These are phyloP conservation scores for Eulithis testata DNA, from an alignment of 2,888 invertebrate genomes.

Conservation along the genomic window DNA sequence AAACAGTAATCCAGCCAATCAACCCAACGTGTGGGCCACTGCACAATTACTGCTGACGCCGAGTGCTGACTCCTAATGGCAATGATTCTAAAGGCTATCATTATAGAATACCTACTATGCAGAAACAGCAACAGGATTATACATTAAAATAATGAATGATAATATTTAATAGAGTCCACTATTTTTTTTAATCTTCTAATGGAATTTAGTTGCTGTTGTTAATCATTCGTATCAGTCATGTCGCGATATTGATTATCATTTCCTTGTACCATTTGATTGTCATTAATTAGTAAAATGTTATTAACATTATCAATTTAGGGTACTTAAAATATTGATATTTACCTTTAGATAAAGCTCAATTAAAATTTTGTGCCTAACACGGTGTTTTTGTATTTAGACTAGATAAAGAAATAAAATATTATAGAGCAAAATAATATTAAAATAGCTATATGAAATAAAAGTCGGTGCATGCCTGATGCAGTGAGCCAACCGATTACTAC, in stretches of 20 bases:
- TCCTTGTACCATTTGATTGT: constrained; percentile 3
- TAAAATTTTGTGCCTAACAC: constrained; percentile 7
- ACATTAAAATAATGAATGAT: not conserved
- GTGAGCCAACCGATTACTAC: constrained; percentile 51
- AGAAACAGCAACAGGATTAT: not conserved
- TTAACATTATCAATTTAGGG: not conserved
- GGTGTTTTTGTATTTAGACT: constrained; percentile 1
- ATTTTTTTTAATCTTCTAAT: constrained; percentile 10
- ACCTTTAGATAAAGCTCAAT: constrained; percentile 3
- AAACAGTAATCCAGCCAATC: constrained; percentile 50
- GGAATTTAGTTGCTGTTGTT: not conserved
- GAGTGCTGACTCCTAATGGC: constrained; percentile 36
- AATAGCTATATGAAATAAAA: not conserved
- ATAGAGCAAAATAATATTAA: not conserved
- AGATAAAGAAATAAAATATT: not conserved
- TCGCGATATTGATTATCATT: constrained; percentile 11
- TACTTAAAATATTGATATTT: constrained; percentile 1
- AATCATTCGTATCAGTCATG: constrained; percentile 8
- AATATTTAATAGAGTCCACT: not conserved
- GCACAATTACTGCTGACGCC: constrained; percentile 44
- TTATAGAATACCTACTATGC: not conserved
- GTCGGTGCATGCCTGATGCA: constrained; percentile 44
- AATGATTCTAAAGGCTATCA: not conserved
- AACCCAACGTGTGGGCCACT: constrained; percentile 39
- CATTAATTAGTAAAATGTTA: constrained; percentile 4